Evolutionary conservation across 2,113 vertebrate species (phyloP), one percentile per base, ranked within the genome.

Genomic region (Tinamus guttatus): DNA sequence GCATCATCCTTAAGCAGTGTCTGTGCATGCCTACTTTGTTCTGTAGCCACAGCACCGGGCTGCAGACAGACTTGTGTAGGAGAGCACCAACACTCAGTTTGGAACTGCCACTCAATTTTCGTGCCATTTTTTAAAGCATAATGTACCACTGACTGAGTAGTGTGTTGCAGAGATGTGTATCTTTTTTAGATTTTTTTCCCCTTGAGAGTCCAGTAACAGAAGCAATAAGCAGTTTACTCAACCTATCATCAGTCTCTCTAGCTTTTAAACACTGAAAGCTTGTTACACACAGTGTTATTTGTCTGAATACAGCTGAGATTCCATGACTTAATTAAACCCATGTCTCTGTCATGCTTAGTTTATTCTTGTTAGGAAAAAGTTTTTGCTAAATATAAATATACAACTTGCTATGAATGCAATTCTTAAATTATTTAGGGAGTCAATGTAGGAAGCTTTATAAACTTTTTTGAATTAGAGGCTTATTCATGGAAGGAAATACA

Each of bases 1-100:
- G 81, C 14, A 36, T 56, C 82, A 76, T 88, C 75, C 56, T 56
- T 54, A 69, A 69, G 13, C 25, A 52, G 85, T 54, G 51, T 43
- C 87, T 68, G 60, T 49, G 51, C 67, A 71, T 71, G 34, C 60
- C 40, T 94, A 49, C 83, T 96, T 96, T 67, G 76, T 82, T 95
- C 1, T 1, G 24, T 59, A 90, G 75, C 83, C 93, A 92, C 87
- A 85, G 59, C 1, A 4, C 51, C 49, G 56, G 75, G 85, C 28
- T 56, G 85, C 52, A 94, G 93, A 94, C 85, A 43, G 32, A 43
- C 28, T 94, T 52, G 43, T 94, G 41, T 20, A 1, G 59, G 60
- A 67, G 49, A 87, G 45, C 56, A 40, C 15, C 1, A 2, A 52
- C 25, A 78, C 58, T 84, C 51, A 32, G 27, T 75, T 96, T 89